A percentile compares a stretch with the other conserved stretches of the same genome.
Conservation (phyloP, 2,797 vertebrate genomes). For the Cottoperca gobio region DNA sequence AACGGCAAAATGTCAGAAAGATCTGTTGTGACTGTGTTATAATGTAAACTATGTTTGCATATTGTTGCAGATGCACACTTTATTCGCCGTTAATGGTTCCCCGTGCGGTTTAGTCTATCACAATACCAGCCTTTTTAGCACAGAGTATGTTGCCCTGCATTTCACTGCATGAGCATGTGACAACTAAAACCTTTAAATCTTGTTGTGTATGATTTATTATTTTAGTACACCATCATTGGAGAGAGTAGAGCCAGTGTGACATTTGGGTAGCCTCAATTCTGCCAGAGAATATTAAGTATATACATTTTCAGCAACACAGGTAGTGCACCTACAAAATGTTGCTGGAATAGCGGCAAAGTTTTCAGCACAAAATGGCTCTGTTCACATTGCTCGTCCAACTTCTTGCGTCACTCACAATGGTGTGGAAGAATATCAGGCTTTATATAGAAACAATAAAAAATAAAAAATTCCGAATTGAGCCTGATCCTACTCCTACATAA, state of each 20-base stretch:
- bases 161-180: neutral
- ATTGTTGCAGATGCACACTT: neutral
- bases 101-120: neutral
- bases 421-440: neutral
- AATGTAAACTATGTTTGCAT: neutral
- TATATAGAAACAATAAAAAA: neutral
- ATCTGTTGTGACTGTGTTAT: neutral
- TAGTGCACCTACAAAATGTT: too few species aligned
- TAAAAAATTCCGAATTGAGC: neutral
- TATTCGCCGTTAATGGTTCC: neutral
- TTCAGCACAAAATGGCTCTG: neutral
- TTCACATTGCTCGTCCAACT: neutral
- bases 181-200: neutral
- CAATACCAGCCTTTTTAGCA: neutral
- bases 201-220: neutral
- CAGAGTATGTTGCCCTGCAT: neutral
- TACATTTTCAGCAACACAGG: neutral
- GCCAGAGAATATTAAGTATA: neutral
- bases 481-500: neutral
- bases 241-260: neutral
- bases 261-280: neutral
- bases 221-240: neutral
- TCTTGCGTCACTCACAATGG: neutral
- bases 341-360: neutral
- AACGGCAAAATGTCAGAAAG: neutral